These are phyloP conservation scores for Rhombomys opimus DNA, from an alignment of 2,113 vertebrate species.

Conservation along the genomic window DNA sequence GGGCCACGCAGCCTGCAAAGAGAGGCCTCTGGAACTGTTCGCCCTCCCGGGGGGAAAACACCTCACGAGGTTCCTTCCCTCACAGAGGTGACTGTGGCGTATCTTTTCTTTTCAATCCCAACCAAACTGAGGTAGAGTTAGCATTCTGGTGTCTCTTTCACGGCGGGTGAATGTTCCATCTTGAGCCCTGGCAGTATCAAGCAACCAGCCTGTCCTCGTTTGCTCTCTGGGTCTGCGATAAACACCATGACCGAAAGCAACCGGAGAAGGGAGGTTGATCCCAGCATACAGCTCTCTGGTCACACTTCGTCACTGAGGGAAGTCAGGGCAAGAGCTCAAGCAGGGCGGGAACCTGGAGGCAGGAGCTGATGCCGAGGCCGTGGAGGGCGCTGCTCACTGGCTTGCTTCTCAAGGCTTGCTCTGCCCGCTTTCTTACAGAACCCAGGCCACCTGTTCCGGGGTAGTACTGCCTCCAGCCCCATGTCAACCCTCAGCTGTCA, in stretches of 20 bases:
- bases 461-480: background rate
- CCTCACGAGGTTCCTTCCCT: conserved; percentile 59
- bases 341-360: background rate
- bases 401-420: background rate
- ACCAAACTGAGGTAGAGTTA: conserved; percentile 73
- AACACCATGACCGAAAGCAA: background rate
- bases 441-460: background rate
- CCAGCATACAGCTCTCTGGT: background rate
- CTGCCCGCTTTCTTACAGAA: background rate
- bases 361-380: background rate
- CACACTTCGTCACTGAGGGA: background rate
- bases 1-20: conserved; percentile 78
- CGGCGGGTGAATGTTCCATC: conserved; percentile 66
- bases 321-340: background rate
- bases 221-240: background rate
- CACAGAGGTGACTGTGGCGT: conserved; percentile 43
- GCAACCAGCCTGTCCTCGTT: background rate
- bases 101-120: conserved; percentile 64
- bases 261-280: background rate
- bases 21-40: conserved; percentile 81
- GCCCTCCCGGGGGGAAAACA: conserved; percentile 74
- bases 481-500: background rate
- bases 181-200: conserved; percentile 68
- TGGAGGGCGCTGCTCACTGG: background rate
- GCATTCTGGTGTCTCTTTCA: conserved; percentile 60